Percentiles rank a stretch among this genome's conserved stretches.
These are phyloP conservation scores for Polymixis flavicincta DNA, from an alignment of 2,888 invertebrate species.

Conservation along the genomic window DNA sequence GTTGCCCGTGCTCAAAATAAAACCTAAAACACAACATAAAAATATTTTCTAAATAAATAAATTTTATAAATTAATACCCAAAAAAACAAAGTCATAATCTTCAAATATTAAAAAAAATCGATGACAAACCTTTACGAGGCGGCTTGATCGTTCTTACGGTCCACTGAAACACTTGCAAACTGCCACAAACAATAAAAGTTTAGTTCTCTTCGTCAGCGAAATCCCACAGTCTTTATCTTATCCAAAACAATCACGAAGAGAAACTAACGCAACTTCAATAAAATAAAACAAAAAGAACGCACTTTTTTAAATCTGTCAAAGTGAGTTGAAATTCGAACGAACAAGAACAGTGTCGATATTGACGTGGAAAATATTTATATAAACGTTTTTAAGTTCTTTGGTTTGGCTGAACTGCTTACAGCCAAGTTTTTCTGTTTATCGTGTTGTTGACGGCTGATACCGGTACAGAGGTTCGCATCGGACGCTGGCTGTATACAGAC, in stretches of 20 bases:
- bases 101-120: conserved; percentile 2
- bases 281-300: conserved; percentile 19
- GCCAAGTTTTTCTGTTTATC: conserved; percentile 67
- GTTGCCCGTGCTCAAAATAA: not conserved
- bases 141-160: conserved; percentile 45
- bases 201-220: conserved; percentile 36
- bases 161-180: conserved; percentile 56
- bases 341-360: not conserved
- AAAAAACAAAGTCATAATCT: not conserved
- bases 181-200: conserved; percentile 57
- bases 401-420: conserved; percentile 28
- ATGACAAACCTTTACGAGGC: conserved; percentile 64
- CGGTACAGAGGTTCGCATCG: conserved; percentile 70
- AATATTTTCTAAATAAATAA: not conserved
- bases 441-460: conserved; percentile 61
- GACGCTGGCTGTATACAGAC: conserved; percentile 71
- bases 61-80: not conserved
- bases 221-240: conserved; percentile 40
- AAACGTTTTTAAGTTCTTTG: conserved; percentile 6
- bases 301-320: conserved; percentile 41
- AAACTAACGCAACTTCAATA: conserved; percentile 3
- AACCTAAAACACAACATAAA: not conserved
- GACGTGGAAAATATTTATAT: not conserved
- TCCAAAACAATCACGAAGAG: conserved; percentile 27
- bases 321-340: conserved; percentile 37